These are phyloP conservation scores for Steatocranus sp. DNA, from an alignment of 2,797 vertebrate genomes.

Conservation along the genomic window DNA sequence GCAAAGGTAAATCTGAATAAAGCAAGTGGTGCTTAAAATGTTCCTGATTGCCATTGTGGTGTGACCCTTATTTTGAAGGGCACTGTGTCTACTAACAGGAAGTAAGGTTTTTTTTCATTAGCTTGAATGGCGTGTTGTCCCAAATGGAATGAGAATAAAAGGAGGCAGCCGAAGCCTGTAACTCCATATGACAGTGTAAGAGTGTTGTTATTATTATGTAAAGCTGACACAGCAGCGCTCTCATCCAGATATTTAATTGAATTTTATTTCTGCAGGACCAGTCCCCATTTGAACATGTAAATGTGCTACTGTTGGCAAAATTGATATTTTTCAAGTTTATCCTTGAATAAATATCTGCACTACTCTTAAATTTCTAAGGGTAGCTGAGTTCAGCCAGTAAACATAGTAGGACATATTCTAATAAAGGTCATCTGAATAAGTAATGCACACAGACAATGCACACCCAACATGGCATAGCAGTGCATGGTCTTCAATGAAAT, in stretches of 20 bases:
- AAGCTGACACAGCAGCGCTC: not conserved
- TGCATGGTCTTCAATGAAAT: not conserved
- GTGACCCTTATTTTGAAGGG: not conserved
- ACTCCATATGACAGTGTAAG: not conserved
- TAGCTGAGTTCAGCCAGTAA: not conserved
- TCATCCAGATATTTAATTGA: not conserved
- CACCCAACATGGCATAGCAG: not conserved
- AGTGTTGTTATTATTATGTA: not conserved
- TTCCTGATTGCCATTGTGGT: not conserved
- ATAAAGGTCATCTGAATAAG: not conserved
- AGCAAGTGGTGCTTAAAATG: not conserved
- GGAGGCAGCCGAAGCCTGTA: not conserved
- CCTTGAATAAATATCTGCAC: not conserved
- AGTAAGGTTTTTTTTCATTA: not conserved
- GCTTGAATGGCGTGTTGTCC: not conserved
- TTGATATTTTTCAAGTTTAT: not conserved
- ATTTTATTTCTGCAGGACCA: not conserved
- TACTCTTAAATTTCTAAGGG: too few relatives aligned
- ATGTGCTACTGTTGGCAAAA: not conserved
- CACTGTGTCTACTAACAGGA: not conserved
- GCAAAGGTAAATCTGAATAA: not conserved
- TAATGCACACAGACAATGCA: not conserved
- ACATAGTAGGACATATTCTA: not conserved
- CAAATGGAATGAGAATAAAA: not conserved
- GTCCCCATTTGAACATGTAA: not conserved